Evolutionary conservation across 2,888 invertebrate genomes (phyloP).

Genomic region (Himalopsyche japonica): DNA sequence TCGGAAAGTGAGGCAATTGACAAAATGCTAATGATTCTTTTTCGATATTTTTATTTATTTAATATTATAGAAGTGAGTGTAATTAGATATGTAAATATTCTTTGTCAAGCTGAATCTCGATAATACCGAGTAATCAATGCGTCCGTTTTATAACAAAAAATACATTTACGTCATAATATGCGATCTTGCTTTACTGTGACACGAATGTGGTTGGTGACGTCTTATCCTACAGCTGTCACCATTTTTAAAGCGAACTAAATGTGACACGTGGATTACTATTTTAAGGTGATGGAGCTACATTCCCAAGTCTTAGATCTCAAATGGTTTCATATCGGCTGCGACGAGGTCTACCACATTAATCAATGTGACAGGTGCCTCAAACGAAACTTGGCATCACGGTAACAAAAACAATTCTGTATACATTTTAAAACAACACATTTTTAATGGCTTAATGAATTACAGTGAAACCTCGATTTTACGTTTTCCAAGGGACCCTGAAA

Average conservation of each 20-base stretch:
- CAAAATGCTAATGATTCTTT: too few species aligned
- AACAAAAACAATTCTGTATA: not conserved
- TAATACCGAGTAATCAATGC: not conserved
- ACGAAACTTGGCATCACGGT: slow-evolving; percentile 37
- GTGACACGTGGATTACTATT: not conserved
- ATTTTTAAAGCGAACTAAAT: not conserved
- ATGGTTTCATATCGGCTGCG: slow-evolving; percentile 77
- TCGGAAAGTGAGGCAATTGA: too few species aligned
- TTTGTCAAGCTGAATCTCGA: too few species aligned
- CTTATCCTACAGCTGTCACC: too few species aligned
- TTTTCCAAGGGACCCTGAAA: too few species aligned
- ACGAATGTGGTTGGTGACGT: not conserved
- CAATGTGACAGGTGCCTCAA: slow-evolving; percentile 61
- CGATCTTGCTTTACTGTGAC: not conserved
- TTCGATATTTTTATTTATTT: too few species aligned
- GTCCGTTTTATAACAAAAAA: too few species aligned
- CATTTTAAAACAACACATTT: not conserved
- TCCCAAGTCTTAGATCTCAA: slow-evolving; percentile 45
- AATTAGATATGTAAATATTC: too few species aligned
- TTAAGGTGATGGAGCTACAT: slow-evolving; percentile 53
- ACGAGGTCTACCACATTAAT: slow-evolving; percentile 79
- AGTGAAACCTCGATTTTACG: too few species aligned
- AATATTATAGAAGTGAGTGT: too few species aligned
- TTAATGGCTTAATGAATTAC: too few species aligned
- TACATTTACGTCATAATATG: too few species aligned